A percentile compares a stretch with the other conserved stretches of the same genome.
These are phyloP conservation scores for Nebria salina DNA, from an alignment of 2,888 invertebrate species.

Conservation along the genomic window DNA sequence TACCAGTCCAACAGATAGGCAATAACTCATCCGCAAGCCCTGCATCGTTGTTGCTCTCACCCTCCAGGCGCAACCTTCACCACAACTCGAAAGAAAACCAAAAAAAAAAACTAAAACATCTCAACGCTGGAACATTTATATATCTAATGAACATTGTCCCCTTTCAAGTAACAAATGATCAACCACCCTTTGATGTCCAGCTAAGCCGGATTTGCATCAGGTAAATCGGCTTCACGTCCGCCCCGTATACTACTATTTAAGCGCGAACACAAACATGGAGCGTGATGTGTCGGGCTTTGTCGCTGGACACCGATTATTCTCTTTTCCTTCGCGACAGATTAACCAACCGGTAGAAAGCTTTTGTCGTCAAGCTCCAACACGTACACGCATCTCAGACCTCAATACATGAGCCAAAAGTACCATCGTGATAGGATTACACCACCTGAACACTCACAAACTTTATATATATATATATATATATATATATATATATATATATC, in stretches of 20 bases:
- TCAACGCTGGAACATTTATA: conserved; percentile 51
- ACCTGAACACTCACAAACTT: too few species aligned
- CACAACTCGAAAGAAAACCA: conserved; percentile 50
- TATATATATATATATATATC: too few species aligned
- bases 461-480: too few species aligned
- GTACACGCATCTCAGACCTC: background rate
- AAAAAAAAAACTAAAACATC: conserved; percentile 63
- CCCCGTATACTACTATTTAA: background rate
- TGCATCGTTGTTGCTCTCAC: conserved; percentile 55
- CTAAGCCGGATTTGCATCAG: background rate
- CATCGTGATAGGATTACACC: conserved; percentile 5
- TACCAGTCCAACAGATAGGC: conserved; percentile 61
- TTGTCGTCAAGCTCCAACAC: background rate
- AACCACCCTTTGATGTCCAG: background rate
- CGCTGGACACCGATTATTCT: background rate
- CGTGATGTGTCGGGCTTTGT: background rate
- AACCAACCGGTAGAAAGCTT: conserved; percentile 9
- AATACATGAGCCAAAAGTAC: background rate
- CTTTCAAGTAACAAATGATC: too few species aligned
- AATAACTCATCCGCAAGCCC: conserved; percentile 60
- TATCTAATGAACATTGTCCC: too few species aligned
- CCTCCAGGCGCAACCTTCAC: conserved; percentile 48
- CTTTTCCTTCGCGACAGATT: background rate
- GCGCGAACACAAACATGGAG: conserved; percentile 2
- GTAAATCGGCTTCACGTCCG: background rate